Evolutionary conservation across 2,113 vertebrate species (phyloP), one percentile per base, ranked within the genome.

Genomic region (Panthera uncia): DNA sequence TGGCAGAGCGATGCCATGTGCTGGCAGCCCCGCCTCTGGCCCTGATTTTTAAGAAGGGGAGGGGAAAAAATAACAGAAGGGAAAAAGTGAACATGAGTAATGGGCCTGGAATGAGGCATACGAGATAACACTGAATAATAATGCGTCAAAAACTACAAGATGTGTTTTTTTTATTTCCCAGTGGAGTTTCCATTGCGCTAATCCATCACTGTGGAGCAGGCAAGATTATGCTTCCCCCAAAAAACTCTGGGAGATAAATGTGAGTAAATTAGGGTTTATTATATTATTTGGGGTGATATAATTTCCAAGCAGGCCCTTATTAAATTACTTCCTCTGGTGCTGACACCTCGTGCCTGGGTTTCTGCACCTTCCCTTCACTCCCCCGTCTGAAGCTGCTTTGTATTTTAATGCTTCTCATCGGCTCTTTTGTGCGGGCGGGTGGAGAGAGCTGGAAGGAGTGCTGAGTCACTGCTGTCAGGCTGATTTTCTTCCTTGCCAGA

Each of bases 91-190:
- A 96, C 96, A 98, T 99, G 99, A 99, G 98, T 99, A 99, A 99
- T 99, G 98, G 98, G 96, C 98, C 98, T 95, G 97, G 98, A 99
- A 98, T 96, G 98, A 98, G 98, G 98, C 98, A 79, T 98, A 69
- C 36, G 38, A 99, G 99, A 99, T 99, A 99, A 99, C 99, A 99
- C 98, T 99, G 99, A 99, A 99, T 99, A 99, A 99, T 99, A 99
- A 99, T 97, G 55, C 73, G 98, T 99, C 99, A 99, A 98, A 99
- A 99, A 98, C 98, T 98, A 99, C 98, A 99, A 98, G 98, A 99
- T 98, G 98, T 99, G 98, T 99, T 98, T 99, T 97, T 99, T 99
- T 99, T 98, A 99, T 99, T 99, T 98, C 99, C 98, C 98, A 97
- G 98, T 91, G 98, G 98, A 99, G 98, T 98, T 99, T 99, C 98